Evolutionary conservation across 2,888 invertebrate genomes (phyloP).

Genomic region (Altica lythri): DNA sequence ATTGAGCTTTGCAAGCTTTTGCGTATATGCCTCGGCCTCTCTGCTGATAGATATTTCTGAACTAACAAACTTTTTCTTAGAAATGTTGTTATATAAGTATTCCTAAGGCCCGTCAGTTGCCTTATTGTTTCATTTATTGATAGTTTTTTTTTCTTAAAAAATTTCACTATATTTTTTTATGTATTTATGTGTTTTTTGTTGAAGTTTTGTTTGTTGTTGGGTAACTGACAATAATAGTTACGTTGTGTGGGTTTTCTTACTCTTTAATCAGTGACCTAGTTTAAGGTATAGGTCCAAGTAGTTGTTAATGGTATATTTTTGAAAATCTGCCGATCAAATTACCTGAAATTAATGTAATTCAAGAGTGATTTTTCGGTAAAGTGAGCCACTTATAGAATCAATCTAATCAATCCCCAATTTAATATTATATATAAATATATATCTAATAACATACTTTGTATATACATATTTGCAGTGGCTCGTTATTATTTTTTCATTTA

Average conservation of each 20-base stretch:
- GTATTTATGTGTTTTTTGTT: conserved; percentile 52
- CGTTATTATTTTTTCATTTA: conserved; percentile 61
- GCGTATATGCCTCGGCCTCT: conserved; percentile 51
- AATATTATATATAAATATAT: conserved; percentile 28
- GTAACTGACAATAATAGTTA: conserved; percentile 47
- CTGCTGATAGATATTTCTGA: conserved; percentile 50
- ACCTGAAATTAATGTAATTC: conserved; percentile 52
- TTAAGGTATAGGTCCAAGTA: conserved; percentile 46
- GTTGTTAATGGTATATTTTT: conserved; percentile 58
- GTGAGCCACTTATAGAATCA: conserved; percentile 48
- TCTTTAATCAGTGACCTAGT: conserved; percentile 47
- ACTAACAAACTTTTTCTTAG: conserved; percentile 48
- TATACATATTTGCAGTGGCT: conserved; percentile 53
- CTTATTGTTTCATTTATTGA: conserved; percentile 35
- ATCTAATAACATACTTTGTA: conserved; percentile 44
- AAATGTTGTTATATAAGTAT: conserved; percentile 48
- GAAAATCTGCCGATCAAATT: conserved; percentile 53
- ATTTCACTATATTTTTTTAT: conserved; percentile 49
- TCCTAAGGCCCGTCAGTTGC: conserved; percentile 52
- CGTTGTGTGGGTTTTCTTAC: conserved; percentile 47
- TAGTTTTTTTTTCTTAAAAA: conserved; percentile 28
- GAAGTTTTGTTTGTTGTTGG: conserved; percentile 47
- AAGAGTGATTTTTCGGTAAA: conserved; percentile 51
- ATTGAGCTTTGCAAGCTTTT: conserved; percentile 48
- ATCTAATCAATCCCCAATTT: conserved; percentile 31